Base-by-base conservation (phyloP, 2,888 invertebrate species). In the Epistrophe grossulariae region DNA sequence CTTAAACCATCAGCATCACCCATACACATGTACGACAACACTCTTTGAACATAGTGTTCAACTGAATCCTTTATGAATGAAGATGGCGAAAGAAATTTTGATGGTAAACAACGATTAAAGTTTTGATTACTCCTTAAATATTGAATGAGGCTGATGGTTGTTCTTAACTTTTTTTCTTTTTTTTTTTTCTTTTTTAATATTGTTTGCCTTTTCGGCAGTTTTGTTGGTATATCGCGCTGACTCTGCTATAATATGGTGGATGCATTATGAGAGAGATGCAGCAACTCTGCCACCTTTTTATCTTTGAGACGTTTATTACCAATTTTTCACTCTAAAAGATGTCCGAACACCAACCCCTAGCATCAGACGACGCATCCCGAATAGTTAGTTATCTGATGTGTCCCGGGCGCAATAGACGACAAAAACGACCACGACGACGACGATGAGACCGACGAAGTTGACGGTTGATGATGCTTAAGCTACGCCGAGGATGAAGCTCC, bases 101-200 rank as follows among this genome's bases (percentile, higher is more conserved):
- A 92, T 92, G 91, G 91, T 91, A 92, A 92, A 92, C 92, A 92
- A 91, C 91, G 92, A 92, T 92, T 92, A 92, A 91, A 91, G 91
- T 91, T 91, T 91, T 92, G 92, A 92, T 92, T 92, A 91, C 92
- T 91, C 90, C 89, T 88, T 92, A 91, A 91, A 92, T 92, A 91
- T 91, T 92, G 90, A 90, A 92, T 92, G 92, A 92, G 90, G 70
- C 64, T 55, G 68, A 55, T 73, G 70, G 19, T 57, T 52, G 28
- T 80, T 59, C 38, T 70, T 24, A 43, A 62, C 8, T 43, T 55
- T n/a, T 19, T 19, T 66, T 55, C 24, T 55, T 70, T 43, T 52
- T 24, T 59, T 19, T 66, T 52, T 38, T 55, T 70, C 24, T 19
- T 57, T 43, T 59, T 40, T 0, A 55, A 31, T 15, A 6, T 68